phyloP scores from a whole-genome alignment of 2,113 vertebrate genomes.

The Serinus canaria region DNA sequence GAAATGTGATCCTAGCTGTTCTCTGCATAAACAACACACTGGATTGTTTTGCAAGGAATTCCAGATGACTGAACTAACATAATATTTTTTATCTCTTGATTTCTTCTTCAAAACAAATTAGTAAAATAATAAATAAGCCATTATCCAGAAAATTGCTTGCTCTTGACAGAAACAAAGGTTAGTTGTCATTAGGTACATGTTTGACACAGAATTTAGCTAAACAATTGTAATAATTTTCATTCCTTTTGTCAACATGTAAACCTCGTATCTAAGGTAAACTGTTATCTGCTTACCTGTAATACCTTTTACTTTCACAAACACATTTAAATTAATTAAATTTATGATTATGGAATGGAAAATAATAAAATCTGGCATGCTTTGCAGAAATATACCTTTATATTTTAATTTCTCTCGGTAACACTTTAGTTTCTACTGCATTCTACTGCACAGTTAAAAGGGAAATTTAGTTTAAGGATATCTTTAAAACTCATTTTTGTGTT shows the following conservation, averaged over 20 bases:
- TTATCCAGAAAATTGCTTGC: neutral
- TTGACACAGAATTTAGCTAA: neutral
- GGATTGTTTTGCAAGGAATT: neutral
- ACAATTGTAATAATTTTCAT: neutral
- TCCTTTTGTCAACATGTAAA: neutral
- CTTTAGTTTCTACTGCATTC: neutral
- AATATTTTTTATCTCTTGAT: neutral
- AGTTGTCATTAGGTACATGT: neutral
- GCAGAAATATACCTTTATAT: neutral
- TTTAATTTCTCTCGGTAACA: neutral
- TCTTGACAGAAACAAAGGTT: neutral
- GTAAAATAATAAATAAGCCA: neutral
- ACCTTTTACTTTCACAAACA: neutral
- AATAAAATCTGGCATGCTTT: neutral
- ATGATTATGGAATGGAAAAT: neutral
- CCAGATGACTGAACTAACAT: neutral
- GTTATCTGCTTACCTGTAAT: neutral
- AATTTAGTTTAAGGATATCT: neutral
- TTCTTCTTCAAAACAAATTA: neutral
- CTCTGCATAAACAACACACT: neutral
- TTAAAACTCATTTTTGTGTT: neutral
- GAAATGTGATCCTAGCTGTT: neutral
- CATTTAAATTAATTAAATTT: neutral
- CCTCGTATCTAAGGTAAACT: neutral
- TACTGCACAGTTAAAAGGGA: neutral